Percentiles rank a stretch among this genome's conserved stretches.
phyloP scores from a whole-genome alignment of 2,113 vertebrate genomes.

The Hassar affinis region DNA sequence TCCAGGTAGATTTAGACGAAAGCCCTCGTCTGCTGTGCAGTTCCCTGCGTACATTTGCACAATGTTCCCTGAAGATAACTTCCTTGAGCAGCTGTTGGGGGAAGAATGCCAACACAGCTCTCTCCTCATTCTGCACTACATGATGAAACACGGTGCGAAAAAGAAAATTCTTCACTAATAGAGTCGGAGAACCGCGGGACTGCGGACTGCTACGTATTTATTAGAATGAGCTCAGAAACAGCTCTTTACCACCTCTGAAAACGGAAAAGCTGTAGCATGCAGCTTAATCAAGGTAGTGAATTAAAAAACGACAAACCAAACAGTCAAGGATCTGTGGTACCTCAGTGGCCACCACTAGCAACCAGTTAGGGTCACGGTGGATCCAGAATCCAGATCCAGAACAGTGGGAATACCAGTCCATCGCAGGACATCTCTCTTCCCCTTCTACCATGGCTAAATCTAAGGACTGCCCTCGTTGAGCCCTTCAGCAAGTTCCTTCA shows the following conservation, averaged over 20 bases:
- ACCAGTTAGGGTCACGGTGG: not conserved
- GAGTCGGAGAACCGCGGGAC: constrained; percentile 20
- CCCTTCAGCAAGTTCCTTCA: not conserved
- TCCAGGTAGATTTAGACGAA: constrained; percentile 36
- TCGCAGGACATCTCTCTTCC: not conserved
- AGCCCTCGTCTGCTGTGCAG: not conserved
- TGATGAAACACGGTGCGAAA: constrained; percentile 33
- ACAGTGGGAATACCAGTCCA: not conserved
- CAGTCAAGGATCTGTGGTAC: not conserved
- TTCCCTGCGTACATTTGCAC: constrained; percentile 20
- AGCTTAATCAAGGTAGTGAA: not conserved
- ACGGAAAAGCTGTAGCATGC: not conserved
- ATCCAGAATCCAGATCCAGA: not conserved
- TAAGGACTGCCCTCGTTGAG: not conserved
- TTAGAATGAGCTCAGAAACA: constrained; percentile 11
- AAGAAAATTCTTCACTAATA: constrained; percentile 20
- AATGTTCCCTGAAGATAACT: constrained; percentile 1
- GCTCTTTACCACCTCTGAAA: not conserved
- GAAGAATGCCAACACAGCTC: not conserved
- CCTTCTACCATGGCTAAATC: not conserved
- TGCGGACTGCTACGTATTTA: constrained; percentile 34
- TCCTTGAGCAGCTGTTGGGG: not conserved
- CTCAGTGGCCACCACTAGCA: not conserved
- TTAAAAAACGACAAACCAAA: not conserved
- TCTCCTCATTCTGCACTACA: constrained; percentile 3